Base-by-base conservation (phyloP, 2,113 vertebrate genomes). In the Pongo abelii region DNA sequence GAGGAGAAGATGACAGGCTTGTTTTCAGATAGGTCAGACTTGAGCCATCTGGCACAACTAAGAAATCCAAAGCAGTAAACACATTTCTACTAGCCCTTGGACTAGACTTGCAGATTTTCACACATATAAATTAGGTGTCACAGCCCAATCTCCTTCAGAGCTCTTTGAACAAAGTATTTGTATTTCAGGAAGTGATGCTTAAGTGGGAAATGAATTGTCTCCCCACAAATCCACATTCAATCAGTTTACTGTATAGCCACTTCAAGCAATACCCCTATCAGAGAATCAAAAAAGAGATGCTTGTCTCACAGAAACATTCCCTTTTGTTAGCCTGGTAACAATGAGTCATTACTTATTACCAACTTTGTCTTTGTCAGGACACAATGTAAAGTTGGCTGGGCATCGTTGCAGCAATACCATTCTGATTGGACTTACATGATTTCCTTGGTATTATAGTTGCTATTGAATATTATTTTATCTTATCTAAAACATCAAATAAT, bases 31-130 rank as follows among this genome's bases (percentile, higher is more conserved):
- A 75, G 27, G 48, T 43, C 93, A 1, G 13, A 90, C 79, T 67
- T 89, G 12, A 89, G 14, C 32, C 50, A 72, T 59, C 50, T 64
- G n/a, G 27, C 43, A 94, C 38, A 94, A 77, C 35, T 67, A 84
- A 93, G 35, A 91, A 92, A 91, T 88, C 80, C 48, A 80, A 95
- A 97, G 77, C 18, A 84, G 27, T 12, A 61, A 79, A 84, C 84
- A 52, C 8, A 92, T 84, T 77, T 88, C 55, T 78, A 67, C 18
- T 46, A 64, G 38, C 48, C 5, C 38, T 83, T 61, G 40, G 64
- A 94, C 48, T 61, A 87, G 20, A 93, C 23, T 90, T 87, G n/a
- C 55, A 77, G n/a, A 94, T 85, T 95, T 98, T 97, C 88, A 92
- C 23, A 81, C 38, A 84, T 85, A 70, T 77, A 95, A 95, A 77